A percentile compares a stretch with the other conserved stretches of the same genome.
Evolutionary conservation across 2,113 vertebrate species (phyloP).

Genomic region (Gymnogyps californianus): DNA sequence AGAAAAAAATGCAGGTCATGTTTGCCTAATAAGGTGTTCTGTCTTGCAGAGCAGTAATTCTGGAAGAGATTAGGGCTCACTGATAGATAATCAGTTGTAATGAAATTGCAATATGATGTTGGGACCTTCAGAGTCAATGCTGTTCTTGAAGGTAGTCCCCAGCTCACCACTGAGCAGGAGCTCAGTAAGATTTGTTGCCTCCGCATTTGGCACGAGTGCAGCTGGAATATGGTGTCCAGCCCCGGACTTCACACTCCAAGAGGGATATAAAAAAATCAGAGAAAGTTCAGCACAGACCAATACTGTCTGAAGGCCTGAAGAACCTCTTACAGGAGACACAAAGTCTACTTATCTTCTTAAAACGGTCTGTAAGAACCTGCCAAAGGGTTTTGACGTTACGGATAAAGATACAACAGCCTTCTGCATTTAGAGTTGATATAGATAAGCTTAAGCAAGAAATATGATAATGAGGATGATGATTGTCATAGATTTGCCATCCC

Average conservation of each 20-base stretch:
- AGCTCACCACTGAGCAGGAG: not conserved
- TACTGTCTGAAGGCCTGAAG: not conserved
- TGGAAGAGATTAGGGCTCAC: not conserved
- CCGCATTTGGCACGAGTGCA: not conserved
- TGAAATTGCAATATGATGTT: not conserved
- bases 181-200: not conserved
- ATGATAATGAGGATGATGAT: not conserved
- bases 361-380: not conserved
- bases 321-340: not conserved
- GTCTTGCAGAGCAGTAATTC: not conserved
- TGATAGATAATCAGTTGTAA: not conserved
- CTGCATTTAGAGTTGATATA: not conserved
- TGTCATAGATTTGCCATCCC: not conserved
- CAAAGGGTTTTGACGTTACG: not conserved
- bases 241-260: not conserved
- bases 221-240: not conserved
- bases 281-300: not conserved
- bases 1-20: not conserved
- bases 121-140: not conserved
- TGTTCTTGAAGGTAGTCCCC: not conserved
- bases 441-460: not conserved
- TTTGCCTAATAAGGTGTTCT: not conserved
- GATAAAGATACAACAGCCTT: not conserved
- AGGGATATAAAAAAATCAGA: not conserved
- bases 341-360: not conserved